These are phyloP conservation scores for Apolygus lucorum DNA, from an alignment of 1,140 invertebrate genomes.

Conservation along the genomic window DNA sequence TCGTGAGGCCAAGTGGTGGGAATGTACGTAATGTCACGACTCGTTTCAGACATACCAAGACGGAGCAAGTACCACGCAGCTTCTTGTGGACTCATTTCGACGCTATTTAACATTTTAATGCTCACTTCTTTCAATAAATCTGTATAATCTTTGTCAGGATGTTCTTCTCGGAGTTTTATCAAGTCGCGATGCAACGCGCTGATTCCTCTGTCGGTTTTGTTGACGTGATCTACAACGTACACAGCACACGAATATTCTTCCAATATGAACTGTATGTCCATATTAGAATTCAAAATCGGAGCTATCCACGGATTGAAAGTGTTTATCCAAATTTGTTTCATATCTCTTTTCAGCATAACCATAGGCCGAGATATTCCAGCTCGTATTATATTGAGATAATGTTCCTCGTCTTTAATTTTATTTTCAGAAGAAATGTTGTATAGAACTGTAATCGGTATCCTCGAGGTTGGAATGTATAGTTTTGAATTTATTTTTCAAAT, in stretches of 20 bases:
- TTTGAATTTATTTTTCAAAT: constrained; percentile 36
- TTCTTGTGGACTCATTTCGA: constrained; percentile 41
- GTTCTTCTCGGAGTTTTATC: constrained; percentile 35
- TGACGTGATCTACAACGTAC: constrained; percentile 39
- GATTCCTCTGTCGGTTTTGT: constrained; percentile 39
- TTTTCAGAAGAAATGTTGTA: not conserved
- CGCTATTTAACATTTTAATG: constrained; percentile 38
- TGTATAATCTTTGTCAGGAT: constrained; percentile 33
- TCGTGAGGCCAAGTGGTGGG: constrained; percentile 20
- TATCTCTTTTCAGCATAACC: constrained; percentile 35
- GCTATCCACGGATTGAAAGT: constrained; percentile 38
- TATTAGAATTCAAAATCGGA: constrained; percentile 36
- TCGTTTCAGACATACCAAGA: constrained; percentile 31
- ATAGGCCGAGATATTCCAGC: constrained; percentile 35
- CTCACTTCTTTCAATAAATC: constrained; percentile 36
- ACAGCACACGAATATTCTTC: constrained; percentile 39
- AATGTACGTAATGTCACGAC: constrained; percentile 35
- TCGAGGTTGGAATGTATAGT: constrained; percentile 33
- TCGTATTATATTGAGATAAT: constrained; percentile 37
- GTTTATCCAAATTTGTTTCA: constrained; percentile 36
- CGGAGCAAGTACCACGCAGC: constrained; percentile 40
- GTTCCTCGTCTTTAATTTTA: not conserved
- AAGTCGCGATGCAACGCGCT: constrained; percentile 38
- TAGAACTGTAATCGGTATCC: not conserved
- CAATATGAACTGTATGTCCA: constrained; percentile 40